phyloP scores from a whole-genome alignment of 2,797 vertebrate species.

The Nannoperca australis region DNA sequence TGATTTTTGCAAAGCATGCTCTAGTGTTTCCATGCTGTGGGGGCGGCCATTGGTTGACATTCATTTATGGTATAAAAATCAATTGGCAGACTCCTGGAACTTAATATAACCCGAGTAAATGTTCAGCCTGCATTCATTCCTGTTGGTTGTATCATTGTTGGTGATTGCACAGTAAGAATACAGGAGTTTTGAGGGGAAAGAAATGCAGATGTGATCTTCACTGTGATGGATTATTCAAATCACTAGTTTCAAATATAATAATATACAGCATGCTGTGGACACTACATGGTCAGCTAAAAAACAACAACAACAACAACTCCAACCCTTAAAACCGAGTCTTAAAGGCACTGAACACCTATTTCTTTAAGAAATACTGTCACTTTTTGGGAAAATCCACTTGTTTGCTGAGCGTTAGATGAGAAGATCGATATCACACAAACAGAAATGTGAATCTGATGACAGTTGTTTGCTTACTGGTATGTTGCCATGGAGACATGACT shows the following conservation, averaged over 20 bases:
- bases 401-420: neutral
- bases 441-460: neutral
- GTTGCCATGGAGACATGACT: neutral
- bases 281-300: neutral
- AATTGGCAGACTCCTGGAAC: neutral
- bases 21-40: neutral
- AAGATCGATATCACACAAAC: neutral
- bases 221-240: constrained; percentile 1
- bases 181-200: no score
- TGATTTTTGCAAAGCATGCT: neutral
- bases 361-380: neutral
- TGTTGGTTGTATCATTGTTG: neutral
- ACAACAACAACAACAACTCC: neutral
- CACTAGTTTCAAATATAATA: neutral
- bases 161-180: neutral
- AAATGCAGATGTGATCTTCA: neutral
- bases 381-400: neutral
- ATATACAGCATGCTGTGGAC: neutral
- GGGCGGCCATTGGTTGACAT: neutral
- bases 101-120: neutral
- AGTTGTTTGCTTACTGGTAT: neutral
- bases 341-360: neutral
- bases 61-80: neutral
- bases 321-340: neutral
- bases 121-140: neutral